Conservation (phyloP, 2,888 invertebrate genomes). For the Ichneumoninae sp. region DNA sequence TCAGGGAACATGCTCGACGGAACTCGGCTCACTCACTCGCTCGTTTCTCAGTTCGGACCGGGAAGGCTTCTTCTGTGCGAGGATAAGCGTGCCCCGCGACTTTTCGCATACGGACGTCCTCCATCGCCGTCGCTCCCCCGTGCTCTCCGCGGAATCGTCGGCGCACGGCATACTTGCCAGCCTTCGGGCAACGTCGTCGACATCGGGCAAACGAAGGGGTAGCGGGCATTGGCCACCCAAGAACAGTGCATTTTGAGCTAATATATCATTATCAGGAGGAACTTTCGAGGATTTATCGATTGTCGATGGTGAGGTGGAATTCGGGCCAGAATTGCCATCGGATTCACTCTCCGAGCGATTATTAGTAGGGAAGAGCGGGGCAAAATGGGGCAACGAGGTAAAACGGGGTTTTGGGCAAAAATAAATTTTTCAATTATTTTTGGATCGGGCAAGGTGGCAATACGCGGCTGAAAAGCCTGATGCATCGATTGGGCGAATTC, state of each 20-base stretch:
- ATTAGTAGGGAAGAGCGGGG: too few relatives aligned
- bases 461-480: too few relatives aligned
- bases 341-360: background rate
- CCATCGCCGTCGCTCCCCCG: background rate
- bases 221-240: background rate
- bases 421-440: too few relatives aligned
- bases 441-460: too few relatives aligned
- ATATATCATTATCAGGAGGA: too few relatives aligned
- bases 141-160: background rate
- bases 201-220: background rate
- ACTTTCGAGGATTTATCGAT: background rate
- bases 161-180: background rate
- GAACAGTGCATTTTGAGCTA: background rate
- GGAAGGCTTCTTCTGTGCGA: constrained; percentile 18
- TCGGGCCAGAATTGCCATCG: background rate
- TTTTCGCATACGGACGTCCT: constrained; percentile 26
- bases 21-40: constrained; percentile 48
- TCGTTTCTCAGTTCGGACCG: constrained; percentile 50
- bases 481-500: too few relatives aligned
- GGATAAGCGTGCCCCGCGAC: constrained; percentile 39
- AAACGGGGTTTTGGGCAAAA: too few relatives aligned
- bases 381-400: too few relatives aligned
- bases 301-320: background rate
- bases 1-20: constrained; percentile 80
- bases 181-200: constrained; percentile 11